These are phyloP conservation scores for Solen grandis DNA, from an alignment of 1,140 invertebrate species.

Conservation along the genomic window DNA sequence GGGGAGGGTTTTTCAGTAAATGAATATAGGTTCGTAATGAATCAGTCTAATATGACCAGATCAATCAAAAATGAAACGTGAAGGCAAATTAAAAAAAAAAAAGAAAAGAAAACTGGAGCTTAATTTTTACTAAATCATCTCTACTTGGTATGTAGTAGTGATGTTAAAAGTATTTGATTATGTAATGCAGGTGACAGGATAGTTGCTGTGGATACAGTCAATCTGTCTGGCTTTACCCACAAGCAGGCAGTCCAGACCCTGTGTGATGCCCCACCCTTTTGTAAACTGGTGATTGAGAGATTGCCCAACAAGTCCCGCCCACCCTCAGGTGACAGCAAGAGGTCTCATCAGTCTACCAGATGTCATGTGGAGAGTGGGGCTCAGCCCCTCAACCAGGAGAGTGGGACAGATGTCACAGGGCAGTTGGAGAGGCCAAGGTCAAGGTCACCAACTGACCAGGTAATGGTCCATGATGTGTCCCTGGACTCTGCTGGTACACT, in stretches of 20 bases:
- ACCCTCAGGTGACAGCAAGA: background rate
- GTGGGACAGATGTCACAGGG: background rate
- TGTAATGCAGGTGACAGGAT: constrained; percentile 55
- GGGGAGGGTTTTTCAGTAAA: no score
- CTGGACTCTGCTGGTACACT: background rate
- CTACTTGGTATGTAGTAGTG: no score
- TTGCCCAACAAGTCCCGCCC: background rate
- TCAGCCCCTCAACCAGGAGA: no score
- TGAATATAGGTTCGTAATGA: no score
- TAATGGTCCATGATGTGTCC: background rate
- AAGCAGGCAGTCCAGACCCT: constrained; percentile 43
- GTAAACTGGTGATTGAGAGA: constrained; percentile 26
- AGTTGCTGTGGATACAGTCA: constrained; percentile 35
- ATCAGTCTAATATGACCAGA: no score
- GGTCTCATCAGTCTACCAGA: background rate
- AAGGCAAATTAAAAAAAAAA: no score
- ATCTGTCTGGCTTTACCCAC: constrained; percentile 35
- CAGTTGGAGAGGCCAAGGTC: background rate
- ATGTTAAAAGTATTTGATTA: no score
- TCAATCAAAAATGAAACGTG: no score
- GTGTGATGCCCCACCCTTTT: constrained; percentile 49
- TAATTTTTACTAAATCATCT: no score
- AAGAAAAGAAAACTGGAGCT: no score
- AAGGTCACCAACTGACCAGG: background rate
- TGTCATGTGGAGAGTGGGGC: background rate